Percentiles rank a stretch among this genome's conserved stretches.
These are phyloP conservation scores for Ormyrus labotus DNA, from an alignment of 2,888 invertebrate genomes.

Conservation along the genomic window DNA sequence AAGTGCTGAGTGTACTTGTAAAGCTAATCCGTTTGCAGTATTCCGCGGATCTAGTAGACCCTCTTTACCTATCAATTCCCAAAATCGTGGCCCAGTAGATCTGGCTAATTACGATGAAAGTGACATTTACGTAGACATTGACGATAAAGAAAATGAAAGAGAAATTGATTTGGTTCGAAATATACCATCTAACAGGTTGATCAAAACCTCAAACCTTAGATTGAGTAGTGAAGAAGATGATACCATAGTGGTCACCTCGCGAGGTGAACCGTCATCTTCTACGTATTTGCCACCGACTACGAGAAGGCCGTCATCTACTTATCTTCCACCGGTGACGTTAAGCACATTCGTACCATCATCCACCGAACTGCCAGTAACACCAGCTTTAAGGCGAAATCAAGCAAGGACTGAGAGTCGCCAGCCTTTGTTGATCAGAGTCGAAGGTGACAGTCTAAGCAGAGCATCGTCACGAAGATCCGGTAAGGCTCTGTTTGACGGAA, in stretches of 20 bases:
- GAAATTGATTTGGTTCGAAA: conserved; percentile 40
- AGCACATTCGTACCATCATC: conserved; percentile 55
- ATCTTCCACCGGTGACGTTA: conserved; percentile 46
- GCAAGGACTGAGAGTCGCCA: conserved; percentile 54
- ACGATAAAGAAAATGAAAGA: conserved; percentile 58
- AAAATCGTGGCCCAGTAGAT: conserved; percentile 68
- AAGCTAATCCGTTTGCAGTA: conserved; percentile 71
- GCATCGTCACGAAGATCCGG: conserved; percentile 58
- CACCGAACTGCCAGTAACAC: conserved; percentile 41
- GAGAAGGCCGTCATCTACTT: conserved; percentile 6
- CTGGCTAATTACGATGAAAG: conserved; percentile 73
- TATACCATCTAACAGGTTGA: conserved; percentile 43
- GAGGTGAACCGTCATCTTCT: conserved; percentile 35
- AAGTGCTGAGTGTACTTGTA: conserved; percentile 85
- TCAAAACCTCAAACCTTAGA: conserved; percentile 30
- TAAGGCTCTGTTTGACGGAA: conserved; percentile 56
- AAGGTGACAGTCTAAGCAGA: conserved; percentile 31
- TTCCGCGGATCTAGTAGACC: conserved; percentile 68
- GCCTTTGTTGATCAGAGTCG: conserved; percentile 54
- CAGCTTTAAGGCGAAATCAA: conserved; percentile 36
- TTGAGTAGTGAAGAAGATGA: neutral
- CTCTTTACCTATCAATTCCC: conserved; percentile 66
- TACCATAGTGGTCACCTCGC: conserved; percentile 28
- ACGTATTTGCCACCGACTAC: conserved; percentile 53
- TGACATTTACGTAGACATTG: conserved; percentile 71